phyloP scores from a whole-genome alignment of 1,140 invertebrate species.

The Ditylenchus dipsaci region DNA sequence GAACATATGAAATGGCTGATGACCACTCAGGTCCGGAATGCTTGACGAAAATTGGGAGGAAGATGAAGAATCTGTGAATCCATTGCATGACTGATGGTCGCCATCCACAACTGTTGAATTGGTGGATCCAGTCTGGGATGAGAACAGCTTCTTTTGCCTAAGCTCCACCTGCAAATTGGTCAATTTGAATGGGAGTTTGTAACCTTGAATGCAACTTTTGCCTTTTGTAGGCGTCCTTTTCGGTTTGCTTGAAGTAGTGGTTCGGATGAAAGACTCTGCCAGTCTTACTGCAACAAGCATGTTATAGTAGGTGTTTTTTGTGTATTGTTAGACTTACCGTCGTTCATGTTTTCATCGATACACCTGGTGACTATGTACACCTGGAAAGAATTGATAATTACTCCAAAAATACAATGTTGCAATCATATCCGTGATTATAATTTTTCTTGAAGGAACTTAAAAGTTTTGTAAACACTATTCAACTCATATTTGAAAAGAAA shows the following conservation, averaged over 20 bases:
- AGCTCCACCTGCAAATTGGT: slow-evolving; percentile 17
- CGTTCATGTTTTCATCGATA: slow-evolving; percentile 19
- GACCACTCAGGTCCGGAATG: neutral
- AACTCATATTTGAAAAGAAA: no score
- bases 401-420: no score
- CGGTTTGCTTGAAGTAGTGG: slow-evolving; percentile 38
- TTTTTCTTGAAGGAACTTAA: no score
- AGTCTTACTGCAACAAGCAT: neutral
- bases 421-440: no score
- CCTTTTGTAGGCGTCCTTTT: slow-evolving; percentile 37
- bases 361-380: slow-evolving; percentile 33
- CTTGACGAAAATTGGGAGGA: neutral
- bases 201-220: slow-evolving; percentile 13
- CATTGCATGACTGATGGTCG: neutral
- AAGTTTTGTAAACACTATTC: no score
- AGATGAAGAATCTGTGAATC: neutral
- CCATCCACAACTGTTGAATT: neutral
- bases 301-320: no score
- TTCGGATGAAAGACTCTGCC: slow-evolving; percentile 33
- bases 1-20: neutral
- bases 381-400: slow-evolving; percentile 1
- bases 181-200: slow-evolving; percentile 4
- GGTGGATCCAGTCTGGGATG: neutral
- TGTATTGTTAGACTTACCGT: neutral
- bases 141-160: slow-evolving; percentile 10